Base-by-base conservation (phyloP, 1,140 invertebrate genomes). In the Cotesia chilonis region DNA sequence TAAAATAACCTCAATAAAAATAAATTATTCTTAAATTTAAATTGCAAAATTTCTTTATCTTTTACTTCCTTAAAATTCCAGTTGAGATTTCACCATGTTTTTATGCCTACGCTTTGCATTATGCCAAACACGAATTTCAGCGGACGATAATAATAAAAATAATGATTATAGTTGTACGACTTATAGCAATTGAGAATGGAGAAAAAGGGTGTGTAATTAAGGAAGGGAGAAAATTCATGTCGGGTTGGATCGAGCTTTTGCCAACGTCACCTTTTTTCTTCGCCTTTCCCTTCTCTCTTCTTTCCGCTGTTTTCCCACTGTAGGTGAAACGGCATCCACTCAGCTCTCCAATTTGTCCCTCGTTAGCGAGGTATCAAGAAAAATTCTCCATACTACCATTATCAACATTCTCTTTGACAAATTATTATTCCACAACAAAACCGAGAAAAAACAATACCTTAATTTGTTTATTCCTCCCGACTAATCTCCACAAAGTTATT, bases 311-410 rank as follows among this genome's bases (percentile, higher is more conserved):
- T 47, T 47, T 47, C 17, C 60, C 20, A 64, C 69, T 10, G 41
- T 2, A 10, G 41, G 41, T 47, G 41, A 71, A 51, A 54, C 60
- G 60, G 17, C 60, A 71, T 63, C 20, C 60, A 12, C 51, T 71
- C 41, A 7, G 52, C 60, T 28, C 69, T 65, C 52, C 61, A 71
- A 71, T 71, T 71, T 71, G 51, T 71, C 47, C 51, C 70, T 71
- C 61, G 70, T 71, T 71, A 71, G 47, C 20, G 28, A 17, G 6
- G 61, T 10, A 65, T 59, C 14, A 52, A 28, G 12, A 57, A 66
- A 36, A 47, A 54, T 38, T 41, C 4, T 4, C 9, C 17, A 61
- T 12, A 35, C 59, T 28, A 61, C 14, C 14, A 20, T 54, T 51
- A 52, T 59, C 59, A 71, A 14, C 51, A 38, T 64, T 73, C n/a